These are phyloP conservation scores for Epinephelus awoara DNA, from an alignment of 2,797 vertebrate species.

Conservation along the genomic window DNA sequence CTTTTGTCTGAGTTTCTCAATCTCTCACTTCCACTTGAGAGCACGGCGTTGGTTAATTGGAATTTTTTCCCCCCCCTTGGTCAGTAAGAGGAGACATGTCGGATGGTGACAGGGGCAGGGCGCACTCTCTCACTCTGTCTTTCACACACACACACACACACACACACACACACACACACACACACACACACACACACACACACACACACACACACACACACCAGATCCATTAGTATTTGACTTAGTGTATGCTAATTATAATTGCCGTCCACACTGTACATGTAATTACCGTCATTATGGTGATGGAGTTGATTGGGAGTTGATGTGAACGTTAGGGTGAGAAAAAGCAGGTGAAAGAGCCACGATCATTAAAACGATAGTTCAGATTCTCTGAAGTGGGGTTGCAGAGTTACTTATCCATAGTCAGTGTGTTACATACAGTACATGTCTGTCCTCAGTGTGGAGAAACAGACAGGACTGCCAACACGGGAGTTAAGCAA, in stretches of 20 bases:
- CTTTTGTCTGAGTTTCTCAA: slow-evolving; percentile 71
- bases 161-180: slow-evolving; percentile 2
- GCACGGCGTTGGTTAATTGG: slow-evolving; percentile 72
- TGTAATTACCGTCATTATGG: slow-evolving; percentile 58
- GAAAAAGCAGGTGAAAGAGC: slow-evolving; percentile 19
- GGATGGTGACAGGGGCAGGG: slow-evolving; percentile 28
- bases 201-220: slow-evolving; percentile 6
- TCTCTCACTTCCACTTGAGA: slow-evolving; percentile 71
- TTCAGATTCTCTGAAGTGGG: too few relatives aligned
- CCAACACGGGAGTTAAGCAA: too few relatives aligned
- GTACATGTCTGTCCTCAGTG: too few relatives aligned
- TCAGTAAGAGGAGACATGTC: slow-evolving; percentile 40
- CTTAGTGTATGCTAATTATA: slow-evolving; percentile 53
- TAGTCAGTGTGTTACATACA: too few relatives aligned
- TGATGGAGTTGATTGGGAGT: slow-evolving; percentile 33
- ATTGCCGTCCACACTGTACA: slow-evolving; percentile 43
- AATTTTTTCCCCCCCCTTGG: slow-evolving; percentile 46
- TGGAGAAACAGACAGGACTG: too few relatives aligned
- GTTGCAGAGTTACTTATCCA: too few relatives aligned
- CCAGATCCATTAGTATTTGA: slow-evolving; percentile 48
- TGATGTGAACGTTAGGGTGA: slow-evolving; percentile 13
- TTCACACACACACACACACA: slow-evolving; percentile 16
- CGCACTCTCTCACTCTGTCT: neutral
- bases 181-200: slow-evolving; percentile 13
- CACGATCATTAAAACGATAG: neutral